Conservation (phyloP, 2,888 invertebrate species). For the Geotrupes spiniger region DNA sequence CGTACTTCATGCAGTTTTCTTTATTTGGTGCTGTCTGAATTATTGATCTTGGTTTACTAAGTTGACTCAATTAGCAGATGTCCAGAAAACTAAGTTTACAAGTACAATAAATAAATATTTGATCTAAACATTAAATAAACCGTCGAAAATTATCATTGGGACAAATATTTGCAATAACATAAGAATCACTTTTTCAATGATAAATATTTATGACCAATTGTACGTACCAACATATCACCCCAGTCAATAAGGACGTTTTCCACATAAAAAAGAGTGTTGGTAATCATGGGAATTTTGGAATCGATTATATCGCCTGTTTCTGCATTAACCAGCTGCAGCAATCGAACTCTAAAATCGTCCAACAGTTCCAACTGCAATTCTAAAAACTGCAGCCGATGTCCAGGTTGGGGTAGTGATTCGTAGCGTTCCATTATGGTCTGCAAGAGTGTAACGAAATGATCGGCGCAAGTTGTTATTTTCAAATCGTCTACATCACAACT, state of each 20-base stretch:
- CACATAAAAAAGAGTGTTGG: slow-evolving; percentile 73
- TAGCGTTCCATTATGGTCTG: slow-evolving; percentile 87
- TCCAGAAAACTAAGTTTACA: no score
- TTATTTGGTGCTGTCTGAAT: no score
- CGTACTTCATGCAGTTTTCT: no score
- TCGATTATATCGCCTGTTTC: slow-evolving; percentile 60
- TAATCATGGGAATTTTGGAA: slow-evolving; percentile 61
- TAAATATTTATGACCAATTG: neutral
- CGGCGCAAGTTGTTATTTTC: slow-evolving; percentile 85
- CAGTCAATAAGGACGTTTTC: slow-evolving; percentile 71
- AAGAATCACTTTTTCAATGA: neutral
- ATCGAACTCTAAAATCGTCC: slow-evolving; percentile 79
- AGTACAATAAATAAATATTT: no score
- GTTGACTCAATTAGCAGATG: no score
- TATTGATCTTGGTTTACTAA: no score
- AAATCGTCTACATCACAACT: slow-evolving; percentile 60
- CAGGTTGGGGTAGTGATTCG: slow-evolving; percentile 76
- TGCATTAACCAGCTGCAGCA: slow-evolving; percentile 74
- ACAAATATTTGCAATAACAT: no score
- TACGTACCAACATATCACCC: slow-evolving; percentile 68
- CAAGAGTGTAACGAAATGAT: slow-evolving; percentile 81
- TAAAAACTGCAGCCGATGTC: slow-evolving; percentile 83
- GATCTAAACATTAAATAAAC: no score
- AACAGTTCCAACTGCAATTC: slow-evolving; percentile 85
- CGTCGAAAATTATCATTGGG: no score